Percentiles rank a stretch among this genome's conserved stretches.
phyloP scores from a whole-genome alignment of 2,888 invertebrate species.

The Tinea pellionella region DNA sequence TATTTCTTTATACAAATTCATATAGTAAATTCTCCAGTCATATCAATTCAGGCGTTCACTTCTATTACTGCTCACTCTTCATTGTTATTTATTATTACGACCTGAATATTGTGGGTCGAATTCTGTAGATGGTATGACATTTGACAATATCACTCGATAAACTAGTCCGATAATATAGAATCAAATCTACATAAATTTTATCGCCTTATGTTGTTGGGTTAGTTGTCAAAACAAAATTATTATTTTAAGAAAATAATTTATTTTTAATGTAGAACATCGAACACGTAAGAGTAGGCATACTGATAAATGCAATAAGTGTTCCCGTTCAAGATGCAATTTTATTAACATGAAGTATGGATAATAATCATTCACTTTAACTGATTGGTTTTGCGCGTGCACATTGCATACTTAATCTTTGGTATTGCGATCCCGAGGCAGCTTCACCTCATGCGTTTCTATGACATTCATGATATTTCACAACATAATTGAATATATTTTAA shows the following conservation, averaged over 20 bases:
- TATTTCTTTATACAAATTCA: neutral
- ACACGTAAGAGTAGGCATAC: neutral
- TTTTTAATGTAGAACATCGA: neutral
- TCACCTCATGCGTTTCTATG: constrained; percentile 2
- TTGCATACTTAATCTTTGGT: constrained; percentile 8
- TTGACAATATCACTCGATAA: neutral
- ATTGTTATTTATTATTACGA: constrained; percentile 9
- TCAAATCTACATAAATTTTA: neutral
- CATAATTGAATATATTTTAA: neutral
- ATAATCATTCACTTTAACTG: constrained; percentile 21
- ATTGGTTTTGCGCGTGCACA: constrained; percentile 19
- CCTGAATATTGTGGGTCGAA: constrained; percentile 2
- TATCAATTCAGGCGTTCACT: neutral
- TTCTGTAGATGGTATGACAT: neutral
- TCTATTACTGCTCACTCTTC: neutral
- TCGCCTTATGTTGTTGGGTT: neutral
- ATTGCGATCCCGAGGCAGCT: constrained; percentile 1
- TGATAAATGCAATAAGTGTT: neutral
- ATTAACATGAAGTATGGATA: constrained; percentile 18
- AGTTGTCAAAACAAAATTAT: no score
- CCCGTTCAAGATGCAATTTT: constrained; percentile 15
- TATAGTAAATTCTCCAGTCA: neutral
- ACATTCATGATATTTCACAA: constrained; percentile 1
- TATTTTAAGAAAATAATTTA: neutral
- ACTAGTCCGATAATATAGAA: neutral